A percentile compares a stretch with the other conserved stretches of the same genome.
Evolutionary conservation across 2,888 invertebrate genomes (phyloP).

Genomic region (Lapara coniferarum): DNA sequence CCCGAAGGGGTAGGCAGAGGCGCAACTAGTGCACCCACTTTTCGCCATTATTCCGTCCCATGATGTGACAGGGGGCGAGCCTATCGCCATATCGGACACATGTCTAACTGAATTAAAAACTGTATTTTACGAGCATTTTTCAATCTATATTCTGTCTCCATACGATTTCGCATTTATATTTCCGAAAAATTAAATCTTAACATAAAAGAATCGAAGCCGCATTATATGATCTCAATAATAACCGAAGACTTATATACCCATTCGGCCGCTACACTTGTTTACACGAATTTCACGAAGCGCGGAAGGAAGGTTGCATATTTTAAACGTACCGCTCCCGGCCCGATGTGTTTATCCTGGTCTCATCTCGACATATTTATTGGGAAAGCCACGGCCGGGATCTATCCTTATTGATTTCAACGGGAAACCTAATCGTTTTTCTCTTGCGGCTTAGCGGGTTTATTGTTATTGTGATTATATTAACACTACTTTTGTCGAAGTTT

Average conservation of each 20-base stretch:
- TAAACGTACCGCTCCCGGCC: slow-evolving; percentile 65
- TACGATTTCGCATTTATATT: slow-evolving; percentile 37
- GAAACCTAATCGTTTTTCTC: slow-evolving; percentile 61
- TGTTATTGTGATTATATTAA: slow-evolving; percentile 45
- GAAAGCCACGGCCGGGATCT: slow-evolving; percentile 67
- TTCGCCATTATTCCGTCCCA: no score
- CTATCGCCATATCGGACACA: no score
- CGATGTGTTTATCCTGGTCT: slow-evolving; percentile 79
- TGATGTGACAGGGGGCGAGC: no score
- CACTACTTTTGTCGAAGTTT: neutral
- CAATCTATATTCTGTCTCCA: neutral
- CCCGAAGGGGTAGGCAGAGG: no score
- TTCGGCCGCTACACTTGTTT: slow-evolving; percentile 68
- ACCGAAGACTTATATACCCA: slow-evolving; percentile 64
- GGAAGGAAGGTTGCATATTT: slow-evolving; percentile 76
- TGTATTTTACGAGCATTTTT: neutral
- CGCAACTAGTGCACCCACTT: no score
- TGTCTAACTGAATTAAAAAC: no score
- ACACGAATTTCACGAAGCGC: slow-evolving; percentile 71
- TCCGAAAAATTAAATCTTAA: slow-evolving; percentile 47
- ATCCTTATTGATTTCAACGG: slow-evolving; percentile 67
- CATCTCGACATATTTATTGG: slow-evolving; percentile 79
- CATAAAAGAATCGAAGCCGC: slow-evolving; percentile 50
- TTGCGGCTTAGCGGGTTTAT: slow-evolving; percentile 60
- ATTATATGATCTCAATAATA: slow-evolving; percentile 65